phyloP scores from a whole-genome alignment of 2,888 invertebrate genomes.

The Hypomecis atomaria region DNA sequence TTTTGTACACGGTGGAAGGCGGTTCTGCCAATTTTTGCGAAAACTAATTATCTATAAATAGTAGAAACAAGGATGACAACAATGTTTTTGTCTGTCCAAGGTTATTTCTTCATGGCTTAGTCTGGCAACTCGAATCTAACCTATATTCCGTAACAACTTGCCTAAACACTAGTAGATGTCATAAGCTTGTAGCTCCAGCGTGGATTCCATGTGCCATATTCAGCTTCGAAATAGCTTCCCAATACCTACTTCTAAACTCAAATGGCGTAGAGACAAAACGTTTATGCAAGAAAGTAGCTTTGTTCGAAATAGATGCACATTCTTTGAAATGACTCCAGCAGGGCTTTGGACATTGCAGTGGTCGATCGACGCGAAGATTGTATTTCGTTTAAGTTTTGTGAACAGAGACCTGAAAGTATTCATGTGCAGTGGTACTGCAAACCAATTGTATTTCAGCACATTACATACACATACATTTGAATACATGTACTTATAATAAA shows the following conservation, averaged over 20 bases:
- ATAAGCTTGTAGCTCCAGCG: conserved; percentile 14
- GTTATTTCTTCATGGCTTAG: conserved; percentile 3
- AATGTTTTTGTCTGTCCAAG: too few relatives aligned
- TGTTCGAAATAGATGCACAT: conserved; percentile 34
- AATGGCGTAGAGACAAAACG: conserved; percentile 35
- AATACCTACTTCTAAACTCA: conserved; percentile 34
- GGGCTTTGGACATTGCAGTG: conserved; percentile 36
- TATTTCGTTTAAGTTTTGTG: conserved; percentile 26
- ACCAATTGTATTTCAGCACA: too few relatives aligned
- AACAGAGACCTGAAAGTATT: too few relatives aligned
- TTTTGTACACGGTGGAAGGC: too few relatives aligned
- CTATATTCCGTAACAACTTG: conserved; percentile 21
- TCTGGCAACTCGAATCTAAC: not conserved
- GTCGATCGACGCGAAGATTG: conserved; percentile 24
- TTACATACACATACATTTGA: too few relatives aligned
- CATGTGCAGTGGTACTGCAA: too few relatives aligned
- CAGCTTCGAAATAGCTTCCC: conserved; percentile 32
- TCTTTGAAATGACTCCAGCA: conserved; percentile 34
- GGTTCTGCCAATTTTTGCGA: too few relatives aligned
- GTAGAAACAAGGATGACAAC: too few relatives aligned
- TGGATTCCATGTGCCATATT: conserved; percentile 21
- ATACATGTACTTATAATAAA: too few relatives aligned
- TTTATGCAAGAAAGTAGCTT: conserved; percentile 39
- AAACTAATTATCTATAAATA: too few relatives aligned
- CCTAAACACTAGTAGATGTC: conserved; percentile 16